phyloP scores from a whole-genome alignment of 2,797 vertebrate species.

The Pristis pectinata region DNA sequence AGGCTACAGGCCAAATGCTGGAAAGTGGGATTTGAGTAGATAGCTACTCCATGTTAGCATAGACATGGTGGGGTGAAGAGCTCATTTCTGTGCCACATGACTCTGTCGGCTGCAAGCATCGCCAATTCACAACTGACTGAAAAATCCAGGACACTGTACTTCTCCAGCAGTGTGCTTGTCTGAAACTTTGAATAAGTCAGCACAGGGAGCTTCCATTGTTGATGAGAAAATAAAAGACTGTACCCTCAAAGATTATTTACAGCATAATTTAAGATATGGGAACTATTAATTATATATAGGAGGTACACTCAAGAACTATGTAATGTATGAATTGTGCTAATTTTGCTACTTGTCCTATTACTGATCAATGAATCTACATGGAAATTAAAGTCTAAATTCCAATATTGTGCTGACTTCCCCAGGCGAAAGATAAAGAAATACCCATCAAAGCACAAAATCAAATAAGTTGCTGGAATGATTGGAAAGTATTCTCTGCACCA shows the following conservation, averaged over 20 bases:
- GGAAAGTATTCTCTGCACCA: not conserved
- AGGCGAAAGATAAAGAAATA: not conserved
- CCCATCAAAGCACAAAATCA: not conserved
- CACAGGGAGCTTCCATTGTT: not conserved
- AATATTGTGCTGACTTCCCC: not conserved
- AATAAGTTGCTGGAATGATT: not conserved
- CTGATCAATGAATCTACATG: not conserved
- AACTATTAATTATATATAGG: not conserved
- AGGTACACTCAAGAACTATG: not conserved
- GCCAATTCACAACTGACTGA: too few species aligned
- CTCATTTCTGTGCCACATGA: too few species aligned
- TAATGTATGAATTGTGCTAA: not conserved
- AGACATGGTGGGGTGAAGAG: too few species aligned
- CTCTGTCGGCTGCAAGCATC: too few species aligned
- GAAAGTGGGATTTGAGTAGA: too few species aligned
- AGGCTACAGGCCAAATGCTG: too few species aligned
- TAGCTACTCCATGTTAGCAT: too few species aligned
- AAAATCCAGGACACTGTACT: not conserved
- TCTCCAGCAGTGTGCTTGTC: not conserved
- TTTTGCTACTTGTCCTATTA: not conserved
- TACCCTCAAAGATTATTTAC: not conserved
- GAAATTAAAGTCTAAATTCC: not conserved
- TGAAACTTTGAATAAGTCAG: not conserved
- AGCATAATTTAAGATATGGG: not conserved
- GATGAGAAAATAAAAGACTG: not conserved